Evolutionary conservation across 2,888 invertebrate genomes (phyloP).

Genomic region (Drosophila mayaguana): DNA sequence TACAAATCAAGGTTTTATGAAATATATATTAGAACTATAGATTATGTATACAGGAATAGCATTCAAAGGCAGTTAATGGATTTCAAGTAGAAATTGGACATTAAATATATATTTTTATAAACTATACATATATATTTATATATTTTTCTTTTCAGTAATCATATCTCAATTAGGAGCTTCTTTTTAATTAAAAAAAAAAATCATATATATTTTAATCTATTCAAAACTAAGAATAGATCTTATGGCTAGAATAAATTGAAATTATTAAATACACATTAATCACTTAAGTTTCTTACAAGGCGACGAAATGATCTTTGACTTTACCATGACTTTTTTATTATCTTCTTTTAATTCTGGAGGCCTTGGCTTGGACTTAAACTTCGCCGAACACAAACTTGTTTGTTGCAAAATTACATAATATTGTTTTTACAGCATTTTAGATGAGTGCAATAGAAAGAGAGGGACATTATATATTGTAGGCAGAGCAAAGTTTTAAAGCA

Average conservation of each 20-base stretch:
- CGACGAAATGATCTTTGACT: constrained; percentile 6
- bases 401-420: neutral
- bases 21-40: neutral
- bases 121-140: no score
- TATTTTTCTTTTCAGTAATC: neutral
- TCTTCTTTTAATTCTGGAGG: neutral
- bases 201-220: neutral
- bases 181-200: neutral
- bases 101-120: no score
- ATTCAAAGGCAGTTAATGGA: neutral
- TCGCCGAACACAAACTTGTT: neutral
- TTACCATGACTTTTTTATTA: neutral
- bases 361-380: constrained; percentile 4
- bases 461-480: neutral
- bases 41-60: neutral
- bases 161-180: neutral
- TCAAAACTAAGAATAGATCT: neutral
- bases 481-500: neutral
- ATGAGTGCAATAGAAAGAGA: neutral
- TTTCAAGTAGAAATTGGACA: neutral
- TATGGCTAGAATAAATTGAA: neutral
- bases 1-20: constrained; percentile 6
- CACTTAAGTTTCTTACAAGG: constrained; percentile 2
- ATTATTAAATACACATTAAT: neutral
- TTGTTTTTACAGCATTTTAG: neutral